Evolutionary conservation across 2,797 vertebrate genomes (phyloP).

Genomic region (Syncerus caffer): DNA sequence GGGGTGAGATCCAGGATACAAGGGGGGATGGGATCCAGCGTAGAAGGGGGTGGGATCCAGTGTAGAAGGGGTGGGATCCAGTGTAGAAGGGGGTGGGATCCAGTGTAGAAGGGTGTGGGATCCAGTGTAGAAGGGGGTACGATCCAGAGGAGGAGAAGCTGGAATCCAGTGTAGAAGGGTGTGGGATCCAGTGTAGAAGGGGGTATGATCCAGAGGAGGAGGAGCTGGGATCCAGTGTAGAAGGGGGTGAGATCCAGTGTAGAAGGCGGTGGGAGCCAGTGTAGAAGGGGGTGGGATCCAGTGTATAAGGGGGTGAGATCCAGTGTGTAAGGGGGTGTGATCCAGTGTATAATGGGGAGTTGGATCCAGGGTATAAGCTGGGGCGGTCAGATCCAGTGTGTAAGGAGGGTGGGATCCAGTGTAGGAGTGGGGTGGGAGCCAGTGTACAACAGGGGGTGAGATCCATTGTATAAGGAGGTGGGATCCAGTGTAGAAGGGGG

Average conservation of each 20-base stretch:
- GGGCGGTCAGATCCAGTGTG: accelerated
- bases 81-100: no score
- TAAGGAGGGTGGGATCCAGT: no score
- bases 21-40: background rate
- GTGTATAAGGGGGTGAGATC: accelerated
- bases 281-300: no score
- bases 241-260: no score
- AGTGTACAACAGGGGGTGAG: accelerated
- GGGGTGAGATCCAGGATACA: background rate
- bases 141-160: accelerated
- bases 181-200: no score
- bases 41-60: no score
- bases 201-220: no score
- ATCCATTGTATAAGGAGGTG: background rate
- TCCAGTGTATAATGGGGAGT: no score
- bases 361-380: no score
- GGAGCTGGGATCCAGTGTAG: no score
- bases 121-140: accelerated
- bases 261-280: no score
- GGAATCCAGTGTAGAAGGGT: background rate
- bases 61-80: accelerated
- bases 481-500: background rate
- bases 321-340: no score
- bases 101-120: background rate
- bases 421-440: background rate